Percentiles rank a stretch among this genome's conserved stretches.
These are phyloP conservation scores for Dynastes hyllus DNA, from an alignment of 2,888 invertebrate genomes.

Conservation along the genomic window DNA sequence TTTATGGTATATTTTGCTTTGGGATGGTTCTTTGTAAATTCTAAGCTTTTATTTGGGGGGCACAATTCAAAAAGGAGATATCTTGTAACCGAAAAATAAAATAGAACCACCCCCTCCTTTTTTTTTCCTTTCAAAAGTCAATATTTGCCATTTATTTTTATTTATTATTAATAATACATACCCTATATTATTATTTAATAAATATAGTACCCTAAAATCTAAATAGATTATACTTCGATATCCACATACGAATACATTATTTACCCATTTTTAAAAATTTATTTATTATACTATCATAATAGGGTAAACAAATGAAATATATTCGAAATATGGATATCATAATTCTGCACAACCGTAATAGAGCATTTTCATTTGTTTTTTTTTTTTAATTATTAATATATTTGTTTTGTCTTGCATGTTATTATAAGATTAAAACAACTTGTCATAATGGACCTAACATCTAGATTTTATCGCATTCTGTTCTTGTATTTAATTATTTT, in stretches of 20 bases:
- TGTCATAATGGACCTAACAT: too few relatives aligned
- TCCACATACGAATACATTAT: constrained; percentile 27
- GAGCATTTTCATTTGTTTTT: constrained; percentile 51
- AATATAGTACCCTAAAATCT: constrained; percentile 37
- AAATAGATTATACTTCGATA: constrained; percentile 25
- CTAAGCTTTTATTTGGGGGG: too few relatives aligned
- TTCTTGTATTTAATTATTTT: constrained; percentile 19
- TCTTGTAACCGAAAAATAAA: too few relatives aligned
- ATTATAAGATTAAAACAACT: background rate
- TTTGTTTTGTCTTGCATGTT: constrained; percentile 22
- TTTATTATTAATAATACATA: constrained; percentile 15
- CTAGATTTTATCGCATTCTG: background rate
- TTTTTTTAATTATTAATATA: constrained; percentile 15
- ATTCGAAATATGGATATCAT: constrained; percentile 40
- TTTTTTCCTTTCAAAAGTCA: background rate
- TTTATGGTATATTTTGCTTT: too few relatives aligned
- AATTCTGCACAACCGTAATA: constrained; percentile 58
- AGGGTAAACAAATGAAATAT: constrained; percentile 40
- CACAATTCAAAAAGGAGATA: too few relatives aligned
- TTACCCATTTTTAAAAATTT: too few relatives aligned
- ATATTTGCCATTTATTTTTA: background rate
- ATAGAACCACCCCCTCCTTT: too few relatives aligned
- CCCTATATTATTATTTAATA: constrained; percentile 24
- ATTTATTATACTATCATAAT: background rate
- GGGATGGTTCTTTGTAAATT: too few relatives aligned